Evolutionary conservation across 2,113 vertebrate species (phyloP), one percentile per base, ranked within the genome.

Genomic region (Gambusia affinis): DNA sequence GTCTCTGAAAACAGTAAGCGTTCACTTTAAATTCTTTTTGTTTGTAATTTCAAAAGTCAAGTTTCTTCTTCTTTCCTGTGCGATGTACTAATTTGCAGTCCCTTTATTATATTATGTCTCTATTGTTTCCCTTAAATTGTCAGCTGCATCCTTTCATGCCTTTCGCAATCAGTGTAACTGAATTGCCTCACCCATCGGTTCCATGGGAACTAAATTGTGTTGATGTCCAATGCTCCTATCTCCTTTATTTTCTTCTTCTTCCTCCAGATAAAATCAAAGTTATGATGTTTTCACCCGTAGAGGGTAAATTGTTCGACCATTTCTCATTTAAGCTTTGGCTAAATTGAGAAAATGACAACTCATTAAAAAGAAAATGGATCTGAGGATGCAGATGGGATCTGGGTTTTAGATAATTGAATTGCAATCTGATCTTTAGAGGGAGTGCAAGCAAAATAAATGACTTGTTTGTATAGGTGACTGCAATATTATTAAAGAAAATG

Each of bases 1-100:
- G 97, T 99, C 90, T 99, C 98, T 0, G 98, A 99, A 88, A 99
- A 99, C 94, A 98, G 98, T 99, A 94, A 97, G 98, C 91, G 39
- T 22, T 8, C 22, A 24, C 68, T 74, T 73, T 62, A 31, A 29
- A 72, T 67, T n/a, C 30, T 71, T 60, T 24, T n/a, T 37, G 14
- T n/a, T 80, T 66, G 47, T 70, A 39, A 27, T 72, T 64, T 24
- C 22, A 3, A 72, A 79, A 22, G 17, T n/a, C 24, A 61, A 75
- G 27, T 69, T 78, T 31, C 64, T 33, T 19, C 37, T 70, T 70
- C 11, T 22, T 24, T 33, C 60, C 72, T 17, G 24, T n/a, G 31
- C 22, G 39, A 72, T 76, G 19, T 30, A 67, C 54, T 73, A 22
- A 67, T 78, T 79, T 79, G 64, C 66, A 17, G 22, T 30, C 22